Percentiles rank a stretch among this genome's conserved stretches.
phyloP scores from a whole-genome alignment of 1,140 invertebrate species.

The Cyclargus thomasi region DNA sequence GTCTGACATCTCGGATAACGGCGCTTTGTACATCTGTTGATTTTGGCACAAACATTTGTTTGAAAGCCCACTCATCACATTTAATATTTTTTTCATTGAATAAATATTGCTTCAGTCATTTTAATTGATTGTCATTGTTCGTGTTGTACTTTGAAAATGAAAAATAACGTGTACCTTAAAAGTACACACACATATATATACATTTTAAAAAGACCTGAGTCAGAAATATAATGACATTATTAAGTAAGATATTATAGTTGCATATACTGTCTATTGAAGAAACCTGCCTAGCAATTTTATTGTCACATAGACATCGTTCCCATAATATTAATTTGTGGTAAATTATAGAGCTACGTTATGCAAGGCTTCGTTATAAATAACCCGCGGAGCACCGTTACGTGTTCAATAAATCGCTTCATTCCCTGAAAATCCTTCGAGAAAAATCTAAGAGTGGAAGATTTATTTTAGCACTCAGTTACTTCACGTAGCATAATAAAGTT shows the following conservation, averaged over 20 bases:
- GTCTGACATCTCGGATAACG: neutral
- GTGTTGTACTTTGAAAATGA: neutral
- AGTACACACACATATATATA: no score
- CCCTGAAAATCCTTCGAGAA: neutral
- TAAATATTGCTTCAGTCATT: neutral
- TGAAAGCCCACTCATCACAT: neutral
- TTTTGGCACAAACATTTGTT: conserved; percentile 3
- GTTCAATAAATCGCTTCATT: neutral
- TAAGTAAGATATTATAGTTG: neutral
- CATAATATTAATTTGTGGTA: neutral
- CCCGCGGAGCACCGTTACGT: neutral
- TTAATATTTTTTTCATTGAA: neutral
- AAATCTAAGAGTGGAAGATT: neutral
- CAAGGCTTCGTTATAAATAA: conserved; percentile 1
- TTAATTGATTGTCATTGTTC: neutral
- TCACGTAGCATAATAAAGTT: conserved; percentile 1
- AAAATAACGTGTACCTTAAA: neutral
- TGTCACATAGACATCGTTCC: neutral
- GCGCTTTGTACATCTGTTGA: neutral
- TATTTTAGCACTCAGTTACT: neutral
- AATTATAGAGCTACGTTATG: neutral
- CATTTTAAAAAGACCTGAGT: neutral
- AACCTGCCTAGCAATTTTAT: neutral
- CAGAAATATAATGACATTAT: neutral
- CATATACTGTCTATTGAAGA: neutral